phyloP scores from a whole-genome alignment of 2,888 invertebrate species.

The Tridacna crocea region DNA sequence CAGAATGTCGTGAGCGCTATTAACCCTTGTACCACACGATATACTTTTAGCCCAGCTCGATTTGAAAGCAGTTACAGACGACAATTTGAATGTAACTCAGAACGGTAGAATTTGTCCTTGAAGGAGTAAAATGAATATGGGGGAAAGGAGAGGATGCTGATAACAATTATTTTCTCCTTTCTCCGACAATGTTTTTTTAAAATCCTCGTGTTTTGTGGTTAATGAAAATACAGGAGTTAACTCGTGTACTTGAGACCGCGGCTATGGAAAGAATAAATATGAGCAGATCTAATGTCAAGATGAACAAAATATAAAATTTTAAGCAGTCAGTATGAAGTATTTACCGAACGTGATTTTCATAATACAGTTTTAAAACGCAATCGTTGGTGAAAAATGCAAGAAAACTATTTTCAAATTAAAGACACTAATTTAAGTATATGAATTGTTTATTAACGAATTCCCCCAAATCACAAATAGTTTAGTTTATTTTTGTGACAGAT shows the following conservation, averaged over 20 bases:
- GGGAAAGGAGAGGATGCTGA: not conserved
- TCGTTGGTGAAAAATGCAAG: not conserved
- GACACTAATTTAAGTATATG: constrained; percentile 13
- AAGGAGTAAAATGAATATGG: too few species aligned
- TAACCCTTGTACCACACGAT: too few species aligned
- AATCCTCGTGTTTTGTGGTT: not conserved
- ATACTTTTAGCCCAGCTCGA: too few species aligned
- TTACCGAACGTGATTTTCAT: constrained; percentile 25
- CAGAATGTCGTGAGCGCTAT: too few species aligned
- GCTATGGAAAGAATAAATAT: too few species aligned
- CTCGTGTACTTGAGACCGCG: too few species aligned
- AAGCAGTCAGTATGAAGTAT: constrained; percentile 15
- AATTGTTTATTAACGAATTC: constrained; percentile 16
- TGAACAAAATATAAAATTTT: not conserved
- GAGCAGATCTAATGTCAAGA: too few species aligned
- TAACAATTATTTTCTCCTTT: not conserved
- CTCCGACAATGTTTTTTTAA: not conserved
- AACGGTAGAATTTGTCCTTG: too few species aligned
- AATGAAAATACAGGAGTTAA: too few species aligned
- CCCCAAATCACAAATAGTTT: constrained; percentile 7
- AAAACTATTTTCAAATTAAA: constrained; percentile 26
- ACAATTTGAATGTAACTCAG: too few species aligned
- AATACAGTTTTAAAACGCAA: constrained; percentile 22
- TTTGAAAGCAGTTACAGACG: too few species aligned
- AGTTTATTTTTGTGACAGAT: constrained; percentile 36